phyloP scores from a whole-genome alignment of 2,113 vertebrate species.

The Poecilia latipinna region DNA sequence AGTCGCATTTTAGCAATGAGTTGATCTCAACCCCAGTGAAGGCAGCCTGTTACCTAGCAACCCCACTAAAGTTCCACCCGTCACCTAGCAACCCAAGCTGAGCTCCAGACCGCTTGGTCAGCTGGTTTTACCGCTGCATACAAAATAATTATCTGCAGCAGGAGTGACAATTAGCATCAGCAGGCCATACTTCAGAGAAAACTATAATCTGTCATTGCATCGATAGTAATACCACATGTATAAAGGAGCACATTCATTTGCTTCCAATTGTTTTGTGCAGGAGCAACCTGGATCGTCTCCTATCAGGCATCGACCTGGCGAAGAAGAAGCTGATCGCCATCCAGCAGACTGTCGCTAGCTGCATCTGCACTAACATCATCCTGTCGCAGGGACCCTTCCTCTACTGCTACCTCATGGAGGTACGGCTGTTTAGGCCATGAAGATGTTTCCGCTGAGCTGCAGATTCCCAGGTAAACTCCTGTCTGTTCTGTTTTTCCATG shows the following conservation, averaged over 20 bases:
- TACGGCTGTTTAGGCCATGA: conserved; percentile 38
- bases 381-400: conserved; percentile 97
- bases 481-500: conserved; percentile 1
- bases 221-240: not conserved
- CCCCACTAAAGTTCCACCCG: too few species aligned
- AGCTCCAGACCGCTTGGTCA: too few species aligned
- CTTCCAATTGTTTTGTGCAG: conserved; percentile 66
- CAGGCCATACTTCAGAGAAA: too few species aligned
- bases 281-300: conserved; percentile 89
- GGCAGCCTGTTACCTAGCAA: too few species aligned
- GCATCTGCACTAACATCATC: conserved; percentile 95
- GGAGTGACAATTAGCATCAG: too few species aligned
- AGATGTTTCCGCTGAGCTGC: not conserved
- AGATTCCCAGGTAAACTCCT: conserved; percentile 2
- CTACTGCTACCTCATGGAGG: conserved; percentile 97
- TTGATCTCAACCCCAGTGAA: too few species aligned
- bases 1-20: too few species aligned
- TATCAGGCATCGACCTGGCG: conserved; percentile 89
- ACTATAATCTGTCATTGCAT: not conserved
- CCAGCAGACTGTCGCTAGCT: conserved; percentile 96
- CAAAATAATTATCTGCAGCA: too few species aligned
- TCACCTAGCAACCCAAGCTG: too few species aligned
- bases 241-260: not conserved
- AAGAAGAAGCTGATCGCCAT: conserved; percentile 92
- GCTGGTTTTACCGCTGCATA: too few species aligned